phyloP scores from a whole-genome alignment of 2,113 vertebrate genomes.

The Cottus gobio region DNA sequence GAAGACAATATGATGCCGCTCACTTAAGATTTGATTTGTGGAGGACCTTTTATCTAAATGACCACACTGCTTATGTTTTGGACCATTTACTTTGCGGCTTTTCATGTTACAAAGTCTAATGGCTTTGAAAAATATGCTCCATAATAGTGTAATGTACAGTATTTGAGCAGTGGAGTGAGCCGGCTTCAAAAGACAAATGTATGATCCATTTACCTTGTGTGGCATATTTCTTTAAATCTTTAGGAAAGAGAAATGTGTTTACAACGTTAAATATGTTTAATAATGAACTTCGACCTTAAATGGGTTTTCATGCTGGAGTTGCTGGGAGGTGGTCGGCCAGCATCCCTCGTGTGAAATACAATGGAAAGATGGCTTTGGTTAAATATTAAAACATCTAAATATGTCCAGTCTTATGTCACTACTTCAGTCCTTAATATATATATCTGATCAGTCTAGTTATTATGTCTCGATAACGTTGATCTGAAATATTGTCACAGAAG shows the following conservation, averaged over 20 bases:
- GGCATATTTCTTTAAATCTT: not conserved
- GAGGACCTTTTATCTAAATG: not conserved
- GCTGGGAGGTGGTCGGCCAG: not conserved
- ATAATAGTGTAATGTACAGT: not conserved
- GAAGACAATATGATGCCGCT: not conserved
- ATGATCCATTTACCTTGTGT: not conserved
- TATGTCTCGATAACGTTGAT: not conserved
- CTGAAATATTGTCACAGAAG: not conserved
- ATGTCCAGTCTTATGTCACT: too few species aligned
- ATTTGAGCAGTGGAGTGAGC: not conserved
- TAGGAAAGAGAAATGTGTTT: not conserved
- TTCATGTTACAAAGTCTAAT: conserved; percentile 9
- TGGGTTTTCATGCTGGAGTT: not conserved
- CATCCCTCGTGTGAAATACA: not conserved
- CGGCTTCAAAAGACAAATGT: not conserved
- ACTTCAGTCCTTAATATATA: too few species aligned
- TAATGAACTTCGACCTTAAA: not conserved
- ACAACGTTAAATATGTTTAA: conserved; percentile 2
- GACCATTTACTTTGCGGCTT: conserved; percentile 22
- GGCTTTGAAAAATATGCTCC: conserved; percentile 3
- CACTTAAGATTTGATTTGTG: conserved; percentile 2
- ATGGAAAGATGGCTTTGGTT: not conserved
- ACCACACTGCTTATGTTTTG: conserved; percentile 1
- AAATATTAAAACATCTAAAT: not conserved
- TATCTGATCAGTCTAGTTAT: too few species aligned